These are phyloP conservation scores for Pseudomyrmex flavicornis DNA, from an alignment of 1,140 invertebrate genomes.

Conservation along the genomic window DNA sequence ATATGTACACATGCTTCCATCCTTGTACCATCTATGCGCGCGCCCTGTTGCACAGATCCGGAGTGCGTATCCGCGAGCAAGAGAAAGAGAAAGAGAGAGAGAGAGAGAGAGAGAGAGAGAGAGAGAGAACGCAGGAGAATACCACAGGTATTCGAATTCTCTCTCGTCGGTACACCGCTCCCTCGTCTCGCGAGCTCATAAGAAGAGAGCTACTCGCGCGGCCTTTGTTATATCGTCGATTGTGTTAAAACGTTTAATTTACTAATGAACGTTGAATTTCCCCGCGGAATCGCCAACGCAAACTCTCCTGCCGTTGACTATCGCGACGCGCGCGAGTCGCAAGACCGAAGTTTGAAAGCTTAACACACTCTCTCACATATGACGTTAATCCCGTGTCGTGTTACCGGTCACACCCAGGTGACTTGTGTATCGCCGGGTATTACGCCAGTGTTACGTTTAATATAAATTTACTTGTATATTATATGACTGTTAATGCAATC, in stretches of 20 bases:
- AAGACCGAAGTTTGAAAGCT: conserved; percentile 9
- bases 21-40: not conserved
- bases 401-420: not conserved
- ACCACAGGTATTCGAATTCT: conserved; percentile 67
- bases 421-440: not conserved
- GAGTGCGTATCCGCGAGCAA: conserved; percentile 20
- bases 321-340: not conserved
- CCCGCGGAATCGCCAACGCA: not conserved
- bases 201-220: not conserved
- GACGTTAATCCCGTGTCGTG: conserved; percentile 3
- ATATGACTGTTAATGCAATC: not conserved
- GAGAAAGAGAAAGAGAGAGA: too few species aligned
- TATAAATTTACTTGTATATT: conserved; percentile 14
- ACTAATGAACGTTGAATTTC: conserved; percentile 67
- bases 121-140: not conserved
- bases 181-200: conserved; percentile 3
- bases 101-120: too few species aligned
- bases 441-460: conserved; percentile 3
- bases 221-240: conserved; percentile 55
- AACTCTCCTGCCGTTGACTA: not conserved
- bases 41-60: conserved; percentile 24
- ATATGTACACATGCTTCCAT: not conserved
- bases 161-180: not conserved
- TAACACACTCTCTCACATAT: not conserved
- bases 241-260: conserved; percentile 69